Base-by-base conservation (phyloP, 92 coral and sea anemone species). In the Porites rus region DNA sequence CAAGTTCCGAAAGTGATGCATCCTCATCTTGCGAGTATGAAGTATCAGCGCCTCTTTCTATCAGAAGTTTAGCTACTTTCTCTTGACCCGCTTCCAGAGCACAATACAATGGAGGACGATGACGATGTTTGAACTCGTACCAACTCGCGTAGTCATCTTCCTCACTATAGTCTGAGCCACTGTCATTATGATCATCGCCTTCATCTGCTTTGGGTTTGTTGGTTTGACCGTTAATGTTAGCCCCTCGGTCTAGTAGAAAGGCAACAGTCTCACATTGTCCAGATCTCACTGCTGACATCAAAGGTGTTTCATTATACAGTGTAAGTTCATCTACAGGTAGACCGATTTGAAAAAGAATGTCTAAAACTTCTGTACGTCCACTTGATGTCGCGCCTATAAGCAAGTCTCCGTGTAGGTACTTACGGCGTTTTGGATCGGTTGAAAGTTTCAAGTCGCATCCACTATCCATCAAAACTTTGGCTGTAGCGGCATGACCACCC, bases 41-140 rank as follows among this genome's bases (percentile, higher is more conserved):
- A 6, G 77, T 69, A 14, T 81, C 86, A 18, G 86, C 86, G 14
- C 86, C 86, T 12, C 77, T 64, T 16, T 81, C 54, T 46, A 81
- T 59, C 51, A 81, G 53, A 53, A 69, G 76, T 68, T 71, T 59
- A 25, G 86, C 86, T 18, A 70, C 56, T 17, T 81, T 75, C 8
- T 38, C 76, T 1, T 81, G 77, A 2, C 77, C 69, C 16, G 65
- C 38, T 54, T 68, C 38, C 25, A 81, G 70, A 12, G 86, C 86
- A 54, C 77, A 56, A 71, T 67, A 59, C 28, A 81, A 38, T 6
- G 86, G 72, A 8, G 59, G 2, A n/a, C 16, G 51, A 8, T 11
- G 2, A n/a, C 16, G 51, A 8, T 11, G 38, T 21, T 53, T 21
- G 50, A 38, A 50, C 12, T 53, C 18, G 1, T 53, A 20, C 64